phyloP scores from a whole-genome alignment of 2,888 invertebrate genomes.

The Didymodactylos carnosus region DNA sequence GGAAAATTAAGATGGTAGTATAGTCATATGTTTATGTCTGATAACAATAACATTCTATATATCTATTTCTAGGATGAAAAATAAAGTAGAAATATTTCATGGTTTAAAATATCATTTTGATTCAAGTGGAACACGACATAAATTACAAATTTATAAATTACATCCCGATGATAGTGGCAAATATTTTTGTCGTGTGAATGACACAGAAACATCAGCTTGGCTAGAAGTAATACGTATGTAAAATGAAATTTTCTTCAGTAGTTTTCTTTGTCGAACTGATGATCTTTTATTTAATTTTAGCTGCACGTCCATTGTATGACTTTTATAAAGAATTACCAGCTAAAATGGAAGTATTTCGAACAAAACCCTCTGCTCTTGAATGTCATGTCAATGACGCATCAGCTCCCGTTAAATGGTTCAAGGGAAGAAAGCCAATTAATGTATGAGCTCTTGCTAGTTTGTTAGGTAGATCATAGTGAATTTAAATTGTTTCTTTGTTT shows the following conservation, averaged over 20 bases:
- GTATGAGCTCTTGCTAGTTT: conserved; percentile 32
- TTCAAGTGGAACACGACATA: conserved; percentile 61
- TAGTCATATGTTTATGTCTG: background rate
- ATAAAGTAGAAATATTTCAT: conserved; percentile 66
- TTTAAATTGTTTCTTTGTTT: background rate
- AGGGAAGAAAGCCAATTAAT: conserved; percentile 70
- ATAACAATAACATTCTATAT: background rate
- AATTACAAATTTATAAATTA: conserved; percentile 65
- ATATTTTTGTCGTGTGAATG: conserved; percentile 80
- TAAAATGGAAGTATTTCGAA: conserved; percentile 64
- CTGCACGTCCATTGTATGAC: conserved; percentile 75
- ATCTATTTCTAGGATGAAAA: conserved; percentile 33
- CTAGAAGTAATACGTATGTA: conserved; percentile 65
- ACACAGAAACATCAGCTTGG: conserved; percentile 65
- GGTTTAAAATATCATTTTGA: conserved; percentile 89
- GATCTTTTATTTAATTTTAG: conserved; percentile 36
- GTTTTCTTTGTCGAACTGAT: background rate
- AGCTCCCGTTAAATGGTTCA: conserved; percentile 69
- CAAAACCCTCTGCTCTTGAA: conserved; percentile 71
- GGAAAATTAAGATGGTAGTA: conserved; percentile 32
- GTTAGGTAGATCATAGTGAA: background rate
- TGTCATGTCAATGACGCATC: conserved; percentile 79
- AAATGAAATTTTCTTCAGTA: too few species aligned
- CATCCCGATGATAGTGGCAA: conserved; percentile 91
- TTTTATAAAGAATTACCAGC: conserved; percentile 77